phyloP scores from a whole-genome alignment of 2,888 invertebrate species.

The Alsophila aescularia region DNA sequence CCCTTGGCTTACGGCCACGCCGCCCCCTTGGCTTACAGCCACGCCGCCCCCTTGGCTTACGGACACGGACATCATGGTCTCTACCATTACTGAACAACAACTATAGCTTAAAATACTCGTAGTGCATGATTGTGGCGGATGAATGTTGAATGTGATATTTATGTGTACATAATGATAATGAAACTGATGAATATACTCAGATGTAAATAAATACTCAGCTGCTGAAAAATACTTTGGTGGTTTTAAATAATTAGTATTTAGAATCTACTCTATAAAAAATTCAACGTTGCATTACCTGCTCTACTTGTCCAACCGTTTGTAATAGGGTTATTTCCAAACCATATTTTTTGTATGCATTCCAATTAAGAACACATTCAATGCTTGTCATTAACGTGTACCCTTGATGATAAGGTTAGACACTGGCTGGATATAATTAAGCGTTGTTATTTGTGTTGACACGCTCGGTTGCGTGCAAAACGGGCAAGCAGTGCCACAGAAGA shows the following conservation, averaged over 20 bases:
- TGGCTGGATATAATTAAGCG: conserved; percentile 61
- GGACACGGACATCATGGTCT: conserved; percentile 76
- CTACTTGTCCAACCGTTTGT: background rate
- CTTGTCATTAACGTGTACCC: conserved; percentile 54
- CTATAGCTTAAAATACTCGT: conserved; percentile 57
- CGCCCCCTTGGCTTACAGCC: conserved; percentile 62
- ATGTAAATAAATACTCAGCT: conserved; percentile 81
- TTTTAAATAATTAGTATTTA: conserved; percentile 6
- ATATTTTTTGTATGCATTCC: conserved; percentile 15
- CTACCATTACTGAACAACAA: conserved; percentile 66
- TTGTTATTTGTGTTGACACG: conserved; percentile 60
- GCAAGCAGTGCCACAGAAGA: conserved; percentile 2
- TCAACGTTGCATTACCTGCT: background rate
- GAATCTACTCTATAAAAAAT: too few relatives aligned
- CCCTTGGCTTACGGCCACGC: conserved; percentile 63
- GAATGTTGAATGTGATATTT: conserved; percentile 83
- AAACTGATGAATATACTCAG: conserved; percentile 63
- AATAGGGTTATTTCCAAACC: conserved; percentile 10
- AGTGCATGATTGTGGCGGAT: conserved; percentile 66
- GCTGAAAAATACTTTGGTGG: conserved; percentile 63
- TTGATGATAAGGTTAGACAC: conserved; percentile 66
- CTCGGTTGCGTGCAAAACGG: conserved; percentile 43
- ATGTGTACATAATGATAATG: conserved; percentile 76
- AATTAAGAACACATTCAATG: conserved; percentile 38
- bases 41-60: conserved; percentile 62